Conservation (phyloP, 2,797 vertebrate species). For the Triplophysa bombifrons region DNA sequence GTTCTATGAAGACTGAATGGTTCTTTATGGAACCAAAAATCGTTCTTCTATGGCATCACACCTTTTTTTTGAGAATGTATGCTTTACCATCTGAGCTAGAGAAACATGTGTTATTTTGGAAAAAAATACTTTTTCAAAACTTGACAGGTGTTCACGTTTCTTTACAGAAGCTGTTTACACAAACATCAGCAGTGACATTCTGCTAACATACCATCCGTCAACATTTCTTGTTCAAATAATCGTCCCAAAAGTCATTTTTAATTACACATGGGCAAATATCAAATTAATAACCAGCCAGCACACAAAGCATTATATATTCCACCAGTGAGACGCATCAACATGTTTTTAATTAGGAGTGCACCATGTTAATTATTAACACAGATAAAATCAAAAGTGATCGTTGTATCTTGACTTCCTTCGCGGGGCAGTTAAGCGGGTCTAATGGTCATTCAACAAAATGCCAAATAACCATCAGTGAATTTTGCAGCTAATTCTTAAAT, state of each 20-base stretch:
- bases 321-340: background rate
- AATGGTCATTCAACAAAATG: background rate
- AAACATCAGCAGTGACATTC: background rate
- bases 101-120: background rate
- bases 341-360: conserved; percentile 18
- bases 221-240: conserved; percentile 23
- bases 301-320: conserved; percentile 21
- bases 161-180: background rate
- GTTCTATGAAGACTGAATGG: too few species aligned
- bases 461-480: conserved; percentile 4
- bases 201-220: conserved; percentile 7
- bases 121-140: background rate
- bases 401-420: background rate
- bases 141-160: background rate
- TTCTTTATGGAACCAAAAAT: too few species aligned
- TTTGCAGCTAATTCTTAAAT: background rate
- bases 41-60: too few species aligned
- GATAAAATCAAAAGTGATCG: background rate
- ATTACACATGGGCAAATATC: conserved; percentile 15
- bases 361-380: conserved; percentile 18
- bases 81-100: background rate
- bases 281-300: conserved; percentile 14
- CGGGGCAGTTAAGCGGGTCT: background rate
- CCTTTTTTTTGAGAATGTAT: too few species aligned
- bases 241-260: conserved; percentile 8